These are phyloP conservation scores for Empidonax alnorum DNA, from an alignment of 2,113 vertebrate genomes.

Conservation along the genomic window DNA sequence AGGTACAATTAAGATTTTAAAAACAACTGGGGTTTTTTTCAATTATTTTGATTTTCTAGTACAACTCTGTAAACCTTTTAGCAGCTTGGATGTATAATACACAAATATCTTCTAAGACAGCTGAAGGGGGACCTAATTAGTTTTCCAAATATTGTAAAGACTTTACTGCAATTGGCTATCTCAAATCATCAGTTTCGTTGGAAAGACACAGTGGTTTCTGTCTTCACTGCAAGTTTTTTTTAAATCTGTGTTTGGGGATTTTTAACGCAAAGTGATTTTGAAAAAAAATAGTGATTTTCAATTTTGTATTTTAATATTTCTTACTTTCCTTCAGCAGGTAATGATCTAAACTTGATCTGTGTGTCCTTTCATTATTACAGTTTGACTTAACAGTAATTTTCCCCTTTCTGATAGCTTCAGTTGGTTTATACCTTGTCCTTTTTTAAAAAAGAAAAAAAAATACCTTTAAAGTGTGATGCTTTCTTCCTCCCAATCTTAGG, in stretches of 20 bases:
- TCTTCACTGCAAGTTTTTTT: not conserved
- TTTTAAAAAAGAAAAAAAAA: not conserved
- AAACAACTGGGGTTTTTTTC: not conserved
- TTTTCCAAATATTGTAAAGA: not conserved
- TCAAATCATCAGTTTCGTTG: not conserved
- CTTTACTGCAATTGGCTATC: not conserved
- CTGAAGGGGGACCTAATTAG: not conserved
- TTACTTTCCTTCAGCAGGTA: not conserved
- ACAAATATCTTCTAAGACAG: not conserved
- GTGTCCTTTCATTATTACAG: not conserved
- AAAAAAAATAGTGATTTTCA: not conserved
- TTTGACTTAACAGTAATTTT: not conserved
- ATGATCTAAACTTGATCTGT: not conserved
- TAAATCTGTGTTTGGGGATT: not conserved
- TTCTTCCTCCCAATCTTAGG: slow-evolving; percentile 74
- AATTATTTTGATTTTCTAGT: not conserved
- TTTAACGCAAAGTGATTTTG: not conserved
- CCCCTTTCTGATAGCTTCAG: not conserved
- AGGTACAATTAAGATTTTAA: not conserved
- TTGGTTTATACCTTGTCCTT: not conserved
- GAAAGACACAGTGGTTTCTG: not conserved
- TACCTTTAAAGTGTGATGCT: not conserved
- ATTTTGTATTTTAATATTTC: not conserved
- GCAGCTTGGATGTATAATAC: not conserved
- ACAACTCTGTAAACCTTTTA: not conserved